Evolutionary conservation across 2,797 vertebrate genomes (phyloP).

Genomic region (Poecilia velifera): DNA sequence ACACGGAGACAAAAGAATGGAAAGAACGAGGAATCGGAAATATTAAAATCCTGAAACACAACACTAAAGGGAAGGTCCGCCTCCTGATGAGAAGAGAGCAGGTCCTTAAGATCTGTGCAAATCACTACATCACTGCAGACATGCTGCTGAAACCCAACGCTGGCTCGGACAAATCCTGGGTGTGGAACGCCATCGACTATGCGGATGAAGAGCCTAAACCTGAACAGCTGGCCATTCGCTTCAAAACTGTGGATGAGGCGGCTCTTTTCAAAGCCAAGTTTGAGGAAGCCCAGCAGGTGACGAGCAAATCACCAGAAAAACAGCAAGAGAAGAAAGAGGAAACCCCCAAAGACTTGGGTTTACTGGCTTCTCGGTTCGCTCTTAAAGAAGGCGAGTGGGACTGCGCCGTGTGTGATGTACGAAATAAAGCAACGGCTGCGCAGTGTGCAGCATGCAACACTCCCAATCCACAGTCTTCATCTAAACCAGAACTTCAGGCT

Average conservation of each 20-base stretch:
- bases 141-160: slow-evolving; percentile 93
- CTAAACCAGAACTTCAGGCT: slow-evolving; percentile 56
- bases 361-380: slow-evolving; percentile 78
- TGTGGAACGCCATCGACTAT: slow-evolving; percentile 97
- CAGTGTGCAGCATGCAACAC: slow-evolving; percentile 82
- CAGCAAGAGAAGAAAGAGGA: slow-evolving; percentile 69
- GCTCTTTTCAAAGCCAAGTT: slow-evolving; percentile 92
- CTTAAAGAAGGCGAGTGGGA: slow-evolving; percentile 89
- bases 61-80: slow-evolving; percentile 92
- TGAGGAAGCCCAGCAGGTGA: slow-evolving; percentile 88
- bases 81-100: slow-evolving; percentile 97
- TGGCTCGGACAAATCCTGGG: slow-evolving; percentile 95
- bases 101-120: slow-evolving; percentile 97
- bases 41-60: slow-evolving; percentile 94
- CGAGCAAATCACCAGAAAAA: slow-evolving; percentile 62
- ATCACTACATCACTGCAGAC: slow-evolving; percentile 95
- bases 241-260: slow-evolving; percentile 96
- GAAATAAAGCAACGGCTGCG: slow-evolving; percentile 79
- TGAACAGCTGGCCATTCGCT: slow-evolving; percentile 95
- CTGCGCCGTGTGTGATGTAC: slow-evolving; percentile 83
- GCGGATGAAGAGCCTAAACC: slow-evolving; percentile 92
- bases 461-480: slow-evolving; percentile 78
- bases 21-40: slow-evolving; percentile 96
- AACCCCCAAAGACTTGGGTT: slow-evolving; percentile 33
- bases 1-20: slow-evolving; percentile 94